Percentiles rank a stretch among this genome's conserved stretches.
phyloP scores from a whole-genome alignment of 2,113 vertebrate species.

The Oncorhynchus mykiss region DNA sequence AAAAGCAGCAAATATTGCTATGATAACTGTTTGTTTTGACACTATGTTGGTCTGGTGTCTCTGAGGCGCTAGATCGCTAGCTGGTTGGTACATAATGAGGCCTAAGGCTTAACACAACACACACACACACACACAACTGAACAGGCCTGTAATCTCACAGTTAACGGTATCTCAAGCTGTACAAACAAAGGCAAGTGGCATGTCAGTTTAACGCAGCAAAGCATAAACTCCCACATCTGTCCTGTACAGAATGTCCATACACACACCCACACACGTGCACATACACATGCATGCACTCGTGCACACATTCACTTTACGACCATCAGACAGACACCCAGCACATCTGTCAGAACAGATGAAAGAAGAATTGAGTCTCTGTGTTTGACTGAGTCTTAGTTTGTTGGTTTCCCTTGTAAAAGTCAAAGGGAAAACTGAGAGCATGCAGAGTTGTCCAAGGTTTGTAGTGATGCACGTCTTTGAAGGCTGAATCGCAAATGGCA shows the following conservation, averaged over 20 bases:
- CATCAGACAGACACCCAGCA: not conserved
- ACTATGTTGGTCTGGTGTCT: not conserved
- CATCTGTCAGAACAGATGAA: not conserved
- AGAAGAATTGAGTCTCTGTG: not conserved
- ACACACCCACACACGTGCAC: not conserved
- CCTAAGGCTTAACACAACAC: not conserved
- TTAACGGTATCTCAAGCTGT: slow-evolving; percentile 40
- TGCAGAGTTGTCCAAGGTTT: not conserved
- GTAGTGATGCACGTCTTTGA: not conserved
- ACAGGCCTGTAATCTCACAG: not conserved
- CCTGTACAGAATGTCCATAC: not conserved
- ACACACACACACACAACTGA: not conserved
- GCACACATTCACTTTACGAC: not conserved
- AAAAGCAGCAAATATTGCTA: no score
- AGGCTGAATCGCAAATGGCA: no score
- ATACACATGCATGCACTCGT: not conserved
- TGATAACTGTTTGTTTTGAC: not conserved
- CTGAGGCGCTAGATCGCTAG: not conserved
- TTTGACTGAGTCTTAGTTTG: not conserved
- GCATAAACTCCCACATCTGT: slow-evolving; percentile 47
- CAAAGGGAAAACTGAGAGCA: not conserved
- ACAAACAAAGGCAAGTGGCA: slow-evolving; percentile 49
- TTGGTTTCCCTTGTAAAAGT: not conserved
- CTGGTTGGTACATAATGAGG: not conserved
- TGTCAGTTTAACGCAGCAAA: slow-evolving; percentile 33